Conservation (phyloP, 2,113 vertebrate species). For the Typhlomys cinereus region DNA sequence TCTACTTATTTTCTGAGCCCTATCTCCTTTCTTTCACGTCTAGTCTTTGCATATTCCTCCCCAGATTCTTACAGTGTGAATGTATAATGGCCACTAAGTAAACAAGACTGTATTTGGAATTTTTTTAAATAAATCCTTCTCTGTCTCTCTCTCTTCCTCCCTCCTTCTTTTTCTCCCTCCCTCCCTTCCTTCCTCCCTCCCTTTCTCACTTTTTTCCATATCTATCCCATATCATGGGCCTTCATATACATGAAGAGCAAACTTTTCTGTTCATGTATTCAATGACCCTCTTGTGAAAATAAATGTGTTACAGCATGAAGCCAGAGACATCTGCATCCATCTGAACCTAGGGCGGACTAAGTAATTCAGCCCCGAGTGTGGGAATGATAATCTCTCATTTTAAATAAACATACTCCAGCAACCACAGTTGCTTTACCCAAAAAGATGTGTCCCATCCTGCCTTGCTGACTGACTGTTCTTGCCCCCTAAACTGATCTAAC, state of each 20-base stretch:
- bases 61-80: not conserved
- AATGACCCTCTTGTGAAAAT: slow-evolving; percentile 45
- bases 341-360: not conserved
- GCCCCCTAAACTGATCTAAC: not conserved
- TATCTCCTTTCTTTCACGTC: slow-evolving; percentile 14
- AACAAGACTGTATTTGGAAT: slow-evolving; percentile 44
- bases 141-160: slow-evolving; percentile 7
- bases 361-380: not conserved
- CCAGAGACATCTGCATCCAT: not conserved
- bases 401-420: not conserved
- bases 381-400: not conserved
- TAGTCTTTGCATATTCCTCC: not conserved
- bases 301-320: slow-evolving; percentile 10
- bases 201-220: no score
- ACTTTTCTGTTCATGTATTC: slow-evolving; percentile 24
- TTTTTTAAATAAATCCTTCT: slow-evolving; percentile 5
- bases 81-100: not conserved
- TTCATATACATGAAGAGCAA: slow-evolving; percentile 44
- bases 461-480: not conserved
- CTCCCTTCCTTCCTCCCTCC: no score
- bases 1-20: slow-evolving; percentile 5
- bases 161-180: not conserved
- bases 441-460: not conserved
- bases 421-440: not conserved
- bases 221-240: not conserved